These are phyloP conservation scores for Gila orcuttii DNA, from an alignment of 2,113 vertebrate genomes.

Conservation along the genomic window DNA sequence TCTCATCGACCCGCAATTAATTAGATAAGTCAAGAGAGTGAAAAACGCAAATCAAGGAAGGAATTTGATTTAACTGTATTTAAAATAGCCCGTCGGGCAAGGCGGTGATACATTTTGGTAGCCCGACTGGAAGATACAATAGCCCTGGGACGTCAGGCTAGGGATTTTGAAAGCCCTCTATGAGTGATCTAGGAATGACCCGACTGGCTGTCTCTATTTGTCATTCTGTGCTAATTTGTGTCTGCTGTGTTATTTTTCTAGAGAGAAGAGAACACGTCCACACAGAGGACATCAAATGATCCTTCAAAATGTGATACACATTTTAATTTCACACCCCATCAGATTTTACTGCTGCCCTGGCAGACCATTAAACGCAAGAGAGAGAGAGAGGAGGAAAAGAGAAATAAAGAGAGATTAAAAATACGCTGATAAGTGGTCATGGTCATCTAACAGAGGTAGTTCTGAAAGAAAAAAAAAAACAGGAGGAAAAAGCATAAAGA, in stretches of 20 bases:
- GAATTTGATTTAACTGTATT: too few relatives aligned
- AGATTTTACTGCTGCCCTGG: constrained; percentile 81
- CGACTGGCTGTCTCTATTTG: constrained; percentile 67
- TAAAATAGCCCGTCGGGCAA: too few relatives aligned
- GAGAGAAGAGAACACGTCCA: neutral
- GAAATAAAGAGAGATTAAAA: neutral
- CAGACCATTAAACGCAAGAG: constrained; percentile 70
- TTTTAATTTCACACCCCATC: constrained; percentile 91
- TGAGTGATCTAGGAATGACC: constrained; percentile 63
- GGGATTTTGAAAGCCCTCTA: neutral
- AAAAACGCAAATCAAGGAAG: too few relatives aligned
- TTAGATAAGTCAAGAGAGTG: too few relatives aligned
- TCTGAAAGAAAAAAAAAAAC: neutral
- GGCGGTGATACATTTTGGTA: too few relatives aligned
- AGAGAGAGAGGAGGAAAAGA: constrained; percentile 18
- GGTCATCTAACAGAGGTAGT: neutral
- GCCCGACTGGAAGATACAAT: too few relatives aligned
- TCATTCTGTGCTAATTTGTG: constrained; percentile 70
- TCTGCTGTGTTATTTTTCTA: constrained; percentile 43
- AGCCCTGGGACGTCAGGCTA: too few relatives aligned
- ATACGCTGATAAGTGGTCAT: neutral
- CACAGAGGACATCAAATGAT: constrained; percentile 79
- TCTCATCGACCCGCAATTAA: too few relatives aligned
- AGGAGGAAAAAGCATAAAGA: neutral
- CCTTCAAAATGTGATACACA: constrained; percentile 87